phyloP scores from a whole-genome alignment of 2,888 invertebrate species.

The Drosophila pegasa region DNA sequence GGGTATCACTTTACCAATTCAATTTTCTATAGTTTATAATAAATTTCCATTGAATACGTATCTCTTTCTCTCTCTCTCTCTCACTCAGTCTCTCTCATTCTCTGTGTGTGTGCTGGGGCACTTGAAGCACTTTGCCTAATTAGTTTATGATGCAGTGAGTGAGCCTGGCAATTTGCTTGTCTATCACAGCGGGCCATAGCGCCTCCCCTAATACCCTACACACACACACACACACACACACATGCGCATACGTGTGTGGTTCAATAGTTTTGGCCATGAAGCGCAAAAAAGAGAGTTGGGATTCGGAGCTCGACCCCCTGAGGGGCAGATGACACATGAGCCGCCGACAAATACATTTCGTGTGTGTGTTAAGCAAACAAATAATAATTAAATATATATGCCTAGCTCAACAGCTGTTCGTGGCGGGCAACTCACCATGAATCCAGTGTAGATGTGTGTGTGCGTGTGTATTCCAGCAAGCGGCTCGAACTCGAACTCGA shows the following conservation, averaged over 20 bases:
- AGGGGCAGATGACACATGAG: constrained; percentile 55
- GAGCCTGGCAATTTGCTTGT: constrained; percentile 53
- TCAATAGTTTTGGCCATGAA: constrained; percentile 42
- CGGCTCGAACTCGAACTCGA: constrained; percentile 58
- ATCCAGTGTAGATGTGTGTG: constrained; percentile 64
- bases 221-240: background rate
- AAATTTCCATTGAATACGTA: constrained; percentile 9
- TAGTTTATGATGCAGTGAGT: constrained; percentile 58
- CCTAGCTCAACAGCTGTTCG: constrained; percentile 64
- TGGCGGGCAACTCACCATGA: constrained; percentile 68
- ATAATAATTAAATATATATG: constrained; percentile 71
- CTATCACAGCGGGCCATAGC: constrained; percentile 50
- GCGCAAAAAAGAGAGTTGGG: constrained; percentile 24
- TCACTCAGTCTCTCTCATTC: too few relatives aligned
- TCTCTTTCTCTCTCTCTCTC: background rate
- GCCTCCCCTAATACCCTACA: constrained; percentile 5
- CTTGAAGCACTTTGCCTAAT: constrained; percentile 58
- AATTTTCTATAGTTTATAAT: constrained; percentile 15
- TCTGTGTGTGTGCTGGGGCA: constrained; percentile 19
- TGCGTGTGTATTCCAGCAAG: constrained; percentile 49
- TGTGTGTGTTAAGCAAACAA: constrained; percentile 65
- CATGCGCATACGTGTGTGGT: constrained; percentile 12
- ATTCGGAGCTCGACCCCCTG: constrained; percentile 19
- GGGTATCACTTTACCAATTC: constrained; percentile 12
- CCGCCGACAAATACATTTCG: constrained; percentile 37